Conservation (phyloP, 2,113 vertebrate species). For the Elgaria multicarinata region DNA sequence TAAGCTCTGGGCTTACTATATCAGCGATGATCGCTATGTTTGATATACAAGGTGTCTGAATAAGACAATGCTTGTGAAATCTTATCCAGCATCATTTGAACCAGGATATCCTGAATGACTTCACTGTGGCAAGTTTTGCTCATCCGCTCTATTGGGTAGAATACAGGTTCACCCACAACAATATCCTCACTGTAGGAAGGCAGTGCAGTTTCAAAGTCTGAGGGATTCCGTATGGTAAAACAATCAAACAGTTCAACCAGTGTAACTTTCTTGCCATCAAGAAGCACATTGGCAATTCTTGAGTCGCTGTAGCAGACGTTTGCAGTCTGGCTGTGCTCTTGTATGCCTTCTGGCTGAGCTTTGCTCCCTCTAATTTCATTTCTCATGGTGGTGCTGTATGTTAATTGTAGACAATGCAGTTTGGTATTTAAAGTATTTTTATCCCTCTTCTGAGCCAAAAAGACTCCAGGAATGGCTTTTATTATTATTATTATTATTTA, state of each 20-base stretch:
- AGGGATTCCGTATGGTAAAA: neutral
- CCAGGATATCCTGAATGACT: constrained; percentile 72
- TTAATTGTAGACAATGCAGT: neutral
- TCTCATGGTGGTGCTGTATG: neutral
- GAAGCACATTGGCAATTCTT: neutral
- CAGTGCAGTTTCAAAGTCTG: neutral
- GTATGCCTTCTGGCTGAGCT: neutral
- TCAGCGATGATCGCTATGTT: constrained; percentile 54
- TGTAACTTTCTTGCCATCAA: neutral
- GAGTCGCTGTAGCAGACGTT: too few relatives aligned
- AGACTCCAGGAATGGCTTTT: too few relatives aligned
- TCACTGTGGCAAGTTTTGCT: neutral
- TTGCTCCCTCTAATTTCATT: neutral
- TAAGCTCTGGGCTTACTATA: neutral
- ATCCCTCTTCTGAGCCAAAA: too few relatives aligned
- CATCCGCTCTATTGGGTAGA: neutral
- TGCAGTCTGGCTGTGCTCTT: neutral
- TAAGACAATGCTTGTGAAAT: constrained; percentile 65
- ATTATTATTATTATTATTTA: too few relatives aligned
- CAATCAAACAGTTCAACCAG: neutral
- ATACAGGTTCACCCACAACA: neutral
- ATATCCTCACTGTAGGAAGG: neutral
- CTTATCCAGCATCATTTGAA: constrained; percentile 52
- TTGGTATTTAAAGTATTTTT: too few relatives aligned
- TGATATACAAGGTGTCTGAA: constrained; percentile 30